These are phyloP conservation scores for Glaucopsyche alexis DNA, from an alignment of 2,888 invertebrate species.

Conservation along the genomic window DNA sequence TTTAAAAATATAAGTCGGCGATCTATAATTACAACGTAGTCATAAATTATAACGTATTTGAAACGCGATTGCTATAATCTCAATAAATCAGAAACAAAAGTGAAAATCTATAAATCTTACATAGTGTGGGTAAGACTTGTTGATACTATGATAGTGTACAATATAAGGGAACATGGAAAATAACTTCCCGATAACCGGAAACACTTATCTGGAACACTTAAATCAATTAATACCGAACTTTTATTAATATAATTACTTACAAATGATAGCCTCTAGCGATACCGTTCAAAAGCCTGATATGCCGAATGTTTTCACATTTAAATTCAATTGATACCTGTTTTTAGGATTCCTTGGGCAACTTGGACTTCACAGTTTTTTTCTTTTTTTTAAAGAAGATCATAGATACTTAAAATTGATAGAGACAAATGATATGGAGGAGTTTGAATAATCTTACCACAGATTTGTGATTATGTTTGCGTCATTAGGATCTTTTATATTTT, in stretches of 20 bases:
- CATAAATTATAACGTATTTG: background rate
- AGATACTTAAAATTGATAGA: too few species aligned
- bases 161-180: background rate
- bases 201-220: constrained; percentile 15
- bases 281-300: constrained; percentile 1
- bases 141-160: background rate
- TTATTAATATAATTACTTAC: constrained; percentile 12
- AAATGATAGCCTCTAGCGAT: constrained; percentile 18
- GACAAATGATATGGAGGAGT: too few species aligned
- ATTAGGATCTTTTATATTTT: background rate
- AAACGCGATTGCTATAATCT: background rate
- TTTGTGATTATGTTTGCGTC: background rate
- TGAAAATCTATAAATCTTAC: constrained; percentile 19
- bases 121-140: background rate
- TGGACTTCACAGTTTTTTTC: background rate
- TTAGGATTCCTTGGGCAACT: background rate
- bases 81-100: constrained; percentile 24
- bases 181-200: constrained; percentile 12
- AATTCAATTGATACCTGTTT: constrained; percentile 23
- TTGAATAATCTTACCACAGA: background rate
- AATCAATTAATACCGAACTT: constrained; percentile 20
- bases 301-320: constrained; percentile 20
- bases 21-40: constrained; percentile 1
- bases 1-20: background rate
- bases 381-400: too few species aligned